These are phyloP conservation scores for Calameuta idolon DNA, from an alignment of 2,888 invertebrate species.

Conservation along the genomic window DNA sequence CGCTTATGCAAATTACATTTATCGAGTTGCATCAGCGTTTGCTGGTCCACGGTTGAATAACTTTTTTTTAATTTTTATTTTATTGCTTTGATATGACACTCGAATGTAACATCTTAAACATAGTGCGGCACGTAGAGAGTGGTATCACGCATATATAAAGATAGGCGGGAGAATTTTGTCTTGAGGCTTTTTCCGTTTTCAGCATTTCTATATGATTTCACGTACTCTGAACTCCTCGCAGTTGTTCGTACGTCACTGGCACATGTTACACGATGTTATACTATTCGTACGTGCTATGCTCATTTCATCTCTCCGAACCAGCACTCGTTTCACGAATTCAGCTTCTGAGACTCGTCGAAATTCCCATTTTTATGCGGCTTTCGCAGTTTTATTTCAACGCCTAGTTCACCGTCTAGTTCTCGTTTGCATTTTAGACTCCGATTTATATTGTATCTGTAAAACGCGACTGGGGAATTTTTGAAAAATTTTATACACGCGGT, in stretches of 20 bases:
- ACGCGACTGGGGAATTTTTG: neutral
- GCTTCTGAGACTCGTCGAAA: neutral
- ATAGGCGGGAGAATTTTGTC: too few relatives aligned
- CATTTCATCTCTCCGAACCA: slow-evolving; percentile 10
- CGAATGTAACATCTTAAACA: rapidly evolving
- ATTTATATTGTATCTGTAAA: neutral
- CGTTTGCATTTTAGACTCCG: neutral
- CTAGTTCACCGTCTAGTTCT: neutral
- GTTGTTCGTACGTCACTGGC: slow-evolving; percentile 28
- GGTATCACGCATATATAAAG: neutral
- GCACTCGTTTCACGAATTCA: neutral
- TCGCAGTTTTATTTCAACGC: neutral
- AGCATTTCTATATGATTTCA: neutral
- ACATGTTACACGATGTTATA: slow-evolving; percentile 43
- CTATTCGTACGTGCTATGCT: slow-evolving; percentile 37
- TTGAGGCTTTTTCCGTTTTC: neutral
- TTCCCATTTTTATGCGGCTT: neutral
- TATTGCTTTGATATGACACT: too few relatives aligned
- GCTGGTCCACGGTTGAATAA: too few relatives aligned
- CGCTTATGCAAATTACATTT: too few relatives aligned
- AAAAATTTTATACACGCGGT: neutral
- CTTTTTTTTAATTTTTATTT: too few relatives aligned
- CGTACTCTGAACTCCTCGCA: neutral
- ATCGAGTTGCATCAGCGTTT: too few relatives aligned
- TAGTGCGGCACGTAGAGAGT: too few relatives aligned